Evolutionary conservation across 2,113 vertebrate genomes (phyloP), one percentile per base, ranked within the genome.

Genomic region (Ammodytes marinus): DNA sequence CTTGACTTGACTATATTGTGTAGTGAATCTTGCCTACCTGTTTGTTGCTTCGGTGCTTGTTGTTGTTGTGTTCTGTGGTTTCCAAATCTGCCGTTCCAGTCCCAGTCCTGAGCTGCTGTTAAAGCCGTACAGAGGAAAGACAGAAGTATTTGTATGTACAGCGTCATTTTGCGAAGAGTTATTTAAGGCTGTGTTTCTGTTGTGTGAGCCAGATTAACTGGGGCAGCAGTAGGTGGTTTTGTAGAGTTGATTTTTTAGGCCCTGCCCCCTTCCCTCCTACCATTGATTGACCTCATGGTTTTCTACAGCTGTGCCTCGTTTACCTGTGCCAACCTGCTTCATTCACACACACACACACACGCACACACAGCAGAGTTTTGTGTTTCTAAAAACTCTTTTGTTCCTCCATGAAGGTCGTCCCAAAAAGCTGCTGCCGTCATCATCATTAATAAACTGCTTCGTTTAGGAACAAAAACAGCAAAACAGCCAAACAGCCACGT

Each of bases 361-460:
- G 17, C 8, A 27, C 11, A 50, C 57, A 27, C 27, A 27, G 27
- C 27, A 27, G 27, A 27, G 27, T 27, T 27, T 27, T 27, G 27
- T 27, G 27, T 27, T 27, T 27, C 12, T n/a, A 37, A 35, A 69
- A 82, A 73, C 27, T 6, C 70, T 55, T 77, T 46, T 7, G 4
- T 49, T 66, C 72, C 63, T 70, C 66, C 79, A 73, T 76, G 71
- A 85, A 85, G 77, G 82, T 87, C 70, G 45, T 67, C 63, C 82
- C n/a, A n/a, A n/a, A n/a, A n/a, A n/a, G n/a, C n/a, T n/a, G n/a
- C n/a, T n/a, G n/a, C n/a, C n/a, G n/a, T n/a, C n/a, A n/a, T n/a
- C n/a, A n/a, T 73, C 70, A 86, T 81, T 81, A 82, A 76, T 57
- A 86, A 86, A 83, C 68, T 87, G 85, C 80, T 83, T 83, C 11